Conservation (phyloP, 2,113 vertebrate genomes). For the Bos indicus region DNA sequence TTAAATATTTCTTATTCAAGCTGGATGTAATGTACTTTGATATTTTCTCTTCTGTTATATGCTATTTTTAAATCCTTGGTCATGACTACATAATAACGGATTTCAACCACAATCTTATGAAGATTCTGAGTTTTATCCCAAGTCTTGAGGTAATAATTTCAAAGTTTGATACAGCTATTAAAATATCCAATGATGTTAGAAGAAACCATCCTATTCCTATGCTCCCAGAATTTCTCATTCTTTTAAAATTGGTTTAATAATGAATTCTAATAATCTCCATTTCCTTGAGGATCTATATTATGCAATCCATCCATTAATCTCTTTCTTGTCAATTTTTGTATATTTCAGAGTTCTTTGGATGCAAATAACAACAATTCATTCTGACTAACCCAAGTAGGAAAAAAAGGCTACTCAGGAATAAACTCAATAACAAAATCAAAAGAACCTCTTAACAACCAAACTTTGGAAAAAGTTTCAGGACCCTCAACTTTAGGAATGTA, state of each 20-base stretch:
- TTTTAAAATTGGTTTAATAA: background rate
- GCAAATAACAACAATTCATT: background rate
- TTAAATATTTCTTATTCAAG: background rate
- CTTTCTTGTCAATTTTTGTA: background rate
- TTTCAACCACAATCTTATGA: background rate
- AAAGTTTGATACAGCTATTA: background rate
- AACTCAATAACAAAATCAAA: background rate
- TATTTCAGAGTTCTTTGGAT: background rate
- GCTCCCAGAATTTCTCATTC: background rate
- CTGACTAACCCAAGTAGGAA: background rate
- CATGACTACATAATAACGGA: background rate
- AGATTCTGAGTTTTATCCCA: background rate
- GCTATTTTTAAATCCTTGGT: background rate
- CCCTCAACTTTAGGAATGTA: background rate
- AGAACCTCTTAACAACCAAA: background rate
- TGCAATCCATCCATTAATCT: background rate
- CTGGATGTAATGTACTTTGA: background rate
- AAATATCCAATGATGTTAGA: background rate
- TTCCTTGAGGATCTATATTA: background rate
- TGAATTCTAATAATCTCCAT: background rate
- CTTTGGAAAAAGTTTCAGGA: background rate
- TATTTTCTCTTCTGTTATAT: slow-evolving; percentile 5
- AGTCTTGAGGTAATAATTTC: background rate
- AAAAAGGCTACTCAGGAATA: background rate
- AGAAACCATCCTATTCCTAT: background rate